Evolutionary conservation across 2,888 invertebrate species (phyloP).

Genomic region (Junonia oenone): DNA sequence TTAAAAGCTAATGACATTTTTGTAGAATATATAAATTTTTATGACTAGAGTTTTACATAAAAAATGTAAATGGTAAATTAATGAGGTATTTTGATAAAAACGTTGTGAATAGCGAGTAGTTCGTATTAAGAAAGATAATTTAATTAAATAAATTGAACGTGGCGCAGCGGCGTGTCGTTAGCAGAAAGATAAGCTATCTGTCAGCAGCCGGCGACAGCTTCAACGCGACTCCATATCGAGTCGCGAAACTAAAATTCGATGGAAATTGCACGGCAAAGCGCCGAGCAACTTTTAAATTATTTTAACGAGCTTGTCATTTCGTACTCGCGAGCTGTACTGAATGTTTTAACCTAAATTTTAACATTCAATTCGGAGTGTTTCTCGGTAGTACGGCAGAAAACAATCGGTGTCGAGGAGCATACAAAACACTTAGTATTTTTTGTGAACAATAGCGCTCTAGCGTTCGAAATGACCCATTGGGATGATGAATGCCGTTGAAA

Average conservation of each 20-base stretch:
- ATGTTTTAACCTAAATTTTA: slow-evolving; percentile 28
- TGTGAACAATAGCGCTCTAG: slow-evolving; percentile 22
- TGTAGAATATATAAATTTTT: not conserved
- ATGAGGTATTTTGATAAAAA: not conserved
- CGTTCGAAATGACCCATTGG: slow-evolving; percentile 52
- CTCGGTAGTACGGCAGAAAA: slow-evolving; percentile 26
- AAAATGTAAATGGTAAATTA: not conserved
- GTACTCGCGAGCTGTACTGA: slow-evolving; percentile 12
- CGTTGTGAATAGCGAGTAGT: not conserved
- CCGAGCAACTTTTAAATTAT: slow-evolving; percentile 21
- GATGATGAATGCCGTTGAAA: slow-evolving; percentile 70
- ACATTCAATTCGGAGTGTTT: slow-evolving; percentile 23
- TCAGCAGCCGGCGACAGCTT: not conserved
- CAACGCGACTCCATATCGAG: slow-evolving; percentile 9
- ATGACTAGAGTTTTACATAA: not conserved
- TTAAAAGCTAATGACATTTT: no score
- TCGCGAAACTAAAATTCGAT: slow-evolving; percentile 6
- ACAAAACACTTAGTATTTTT: slow-evolving; percentile 34
- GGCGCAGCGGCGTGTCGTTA: not conserved
- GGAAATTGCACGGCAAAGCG: slow-evolving; percentile 10
- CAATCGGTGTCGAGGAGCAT: slow-evolving; percentile 27
- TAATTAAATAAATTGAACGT: not conserved
- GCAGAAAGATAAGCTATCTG: slow-evolving; percentile 1
- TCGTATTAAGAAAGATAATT: not conserved
- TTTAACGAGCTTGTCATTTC: slow-evolving; percentile 26